Conservation (phyloP, 2,888 invertebrate species). For the Crematogaster levior region DNA sequence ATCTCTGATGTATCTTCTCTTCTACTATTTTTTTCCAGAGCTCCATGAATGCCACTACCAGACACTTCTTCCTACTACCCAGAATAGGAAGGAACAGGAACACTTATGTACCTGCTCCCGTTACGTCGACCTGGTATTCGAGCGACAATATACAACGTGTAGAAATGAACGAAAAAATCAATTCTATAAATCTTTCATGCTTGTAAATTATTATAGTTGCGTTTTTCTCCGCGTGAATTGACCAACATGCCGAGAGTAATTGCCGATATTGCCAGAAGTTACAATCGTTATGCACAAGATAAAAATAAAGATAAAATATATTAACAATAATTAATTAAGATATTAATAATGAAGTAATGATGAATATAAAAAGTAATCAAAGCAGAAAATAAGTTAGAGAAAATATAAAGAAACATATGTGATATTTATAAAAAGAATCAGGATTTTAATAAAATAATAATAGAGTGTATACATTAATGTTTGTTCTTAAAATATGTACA, state of each 20-base stretch:
- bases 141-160: conserved; percentile 28
- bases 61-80: conserved; percentile 19
- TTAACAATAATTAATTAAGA: neutral
- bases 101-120: conserved; percentile 43
- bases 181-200: conserved; percentile 8
- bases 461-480: neutral
- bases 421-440: neutral
- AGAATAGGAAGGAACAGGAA: conserved; percentile 46
- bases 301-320: neutral
- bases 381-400: neutral
- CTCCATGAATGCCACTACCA: conserved; percentile 24
- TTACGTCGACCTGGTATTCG: conserved; percentile 44
- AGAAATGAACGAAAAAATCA: conserved; percentile 13
- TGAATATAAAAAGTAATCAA: neutral
- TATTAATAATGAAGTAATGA: conserved; percentile 9
- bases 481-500: neutral
- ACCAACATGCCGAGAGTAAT: neutral
- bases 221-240: neutral
- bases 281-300: neutral
- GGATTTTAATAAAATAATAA: neutral
- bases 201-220: neutral
- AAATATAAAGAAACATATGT: neutral
- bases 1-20: conserved; percentile 22
- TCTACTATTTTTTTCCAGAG: neutral
- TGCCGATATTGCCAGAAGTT: neutral